Evolutionary conservation across 2,113 vertebrate genomes (phyloP).

Genomic region (Oceanodroma tethys): DNA sequence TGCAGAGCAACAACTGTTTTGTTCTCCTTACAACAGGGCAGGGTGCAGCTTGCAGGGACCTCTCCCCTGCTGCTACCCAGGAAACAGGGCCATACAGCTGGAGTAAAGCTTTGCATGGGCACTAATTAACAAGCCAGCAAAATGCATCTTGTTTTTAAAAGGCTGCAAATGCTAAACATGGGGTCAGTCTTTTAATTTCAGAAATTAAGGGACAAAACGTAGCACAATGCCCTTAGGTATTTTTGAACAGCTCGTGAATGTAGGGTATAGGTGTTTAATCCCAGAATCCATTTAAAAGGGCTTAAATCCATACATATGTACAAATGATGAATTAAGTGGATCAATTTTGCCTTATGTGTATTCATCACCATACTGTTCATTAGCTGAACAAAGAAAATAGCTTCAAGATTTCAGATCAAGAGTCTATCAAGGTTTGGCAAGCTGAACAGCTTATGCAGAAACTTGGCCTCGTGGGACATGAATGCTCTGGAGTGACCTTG

Average conservation of each 20-base stretch:
- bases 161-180: background rate
- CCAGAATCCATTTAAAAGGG: conserved; percentile 64
- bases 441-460: conserved; percentile 46
- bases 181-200: background rate
- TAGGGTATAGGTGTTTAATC: conserved; percentile 56
- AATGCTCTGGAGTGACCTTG: conserved; percentile 31
- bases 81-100: background rate
- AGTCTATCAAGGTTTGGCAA: conserved; percentile 70
- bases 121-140: background rate
- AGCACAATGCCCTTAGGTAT: background rate
- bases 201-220: conserved; percentile 2
- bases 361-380: conserved; percentile 73
- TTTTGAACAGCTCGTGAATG: background rate
- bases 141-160: background rate
- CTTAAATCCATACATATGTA: conserved; percentile 70
- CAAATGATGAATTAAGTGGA: conserved; percentile 73
- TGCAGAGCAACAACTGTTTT: background rate
- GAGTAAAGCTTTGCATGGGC: background rate
- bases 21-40: background rate
- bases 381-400: conserved; percentile 73
- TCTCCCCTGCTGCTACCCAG: background rate
- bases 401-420: conserved; percentile 61
- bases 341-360: conserved; percentile 73
- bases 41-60: background rate
- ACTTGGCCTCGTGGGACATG: background rate